phyloP scores from a whole-genome alignment of 2,113 vertebrate species.

The Picathartes gymnocephalus region DNA sequence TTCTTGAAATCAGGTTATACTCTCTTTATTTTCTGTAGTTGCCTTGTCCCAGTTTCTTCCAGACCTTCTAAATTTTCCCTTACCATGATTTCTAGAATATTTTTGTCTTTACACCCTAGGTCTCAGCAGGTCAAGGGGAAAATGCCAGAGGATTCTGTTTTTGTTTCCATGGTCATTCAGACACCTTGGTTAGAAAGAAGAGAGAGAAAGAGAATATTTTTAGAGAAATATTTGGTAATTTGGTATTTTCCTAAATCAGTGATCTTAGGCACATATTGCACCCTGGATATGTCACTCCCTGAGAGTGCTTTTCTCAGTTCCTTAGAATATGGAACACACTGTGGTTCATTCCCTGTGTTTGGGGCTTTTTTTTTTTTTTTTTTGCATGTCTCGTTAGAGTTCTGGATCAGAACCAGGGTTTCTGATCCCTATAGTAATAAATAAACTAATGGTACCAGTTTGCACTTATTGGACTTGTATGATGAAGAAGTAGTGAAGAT shows the following conservation, averaged over 20 bases:
- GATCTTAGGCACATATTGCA: neutral
- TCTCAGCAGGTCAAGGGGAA: neutral
- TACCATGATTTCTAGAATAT: neutral
- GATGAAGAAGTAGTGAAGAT: neutral
- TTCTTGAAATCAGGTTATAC: neutral
- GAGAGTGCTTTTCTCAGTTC: neutral
- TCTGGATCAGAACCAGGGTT: neutral
- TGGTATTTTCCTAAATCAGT: neutral
- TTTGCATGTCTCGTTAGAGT: neutral
- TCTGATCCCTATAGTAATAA: neutral
- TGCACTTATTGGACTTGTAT: neutral
- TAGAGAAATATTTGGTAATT: neutral
- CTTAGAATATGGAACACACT: neutral
- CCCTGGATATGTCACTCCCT: neutral
- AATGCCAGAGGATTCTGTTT: neutral
- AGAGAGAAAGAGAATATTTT: neutral
- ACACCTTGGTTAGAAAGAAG: neutral
- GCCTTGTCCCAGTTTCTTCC: neutral
- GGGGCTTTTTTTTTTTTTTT: neutral
- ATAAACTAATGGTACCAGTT: neutral
- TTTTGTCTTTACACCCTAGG: neutral
- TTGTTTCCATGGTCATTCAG: neutral
- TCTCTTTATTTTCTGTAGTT: neutral
- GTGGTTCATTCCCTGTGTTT: neutral
- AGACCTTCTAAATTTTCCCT: neutral